phyloP scores from a whole-genome alignment of 37 sponge, comb jelly and placozoan species.

The Aplysina aerophoba region DNA sequence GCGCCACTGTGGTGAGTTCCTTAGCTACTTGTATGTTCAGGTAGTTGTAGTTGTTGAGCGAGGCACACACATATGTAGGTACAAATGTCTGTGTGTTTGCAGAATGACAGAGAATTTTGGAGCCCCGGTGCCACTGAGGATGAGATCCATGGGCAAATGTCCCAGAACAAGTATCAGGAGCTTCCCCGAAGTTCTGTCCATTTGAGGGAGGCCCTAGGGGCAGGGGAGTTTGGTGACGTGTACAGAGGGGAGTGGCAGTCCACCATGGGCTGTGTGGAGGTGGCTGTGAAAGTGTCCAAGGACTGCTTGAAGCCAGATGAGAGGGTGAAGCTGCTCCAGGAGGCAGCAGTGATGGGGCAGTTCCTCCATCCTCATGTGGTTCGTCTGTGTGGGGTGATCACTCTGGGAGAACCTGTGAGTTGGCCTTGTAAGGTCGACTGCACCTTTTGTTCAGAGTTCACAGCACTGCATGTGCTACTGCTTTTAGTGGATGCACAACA shows the following conservation, averaged over 20 bases:
- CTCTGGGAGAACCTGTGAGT: conserved; percentile 43
- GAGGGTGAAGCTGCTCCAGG: conserved; percentile 42
- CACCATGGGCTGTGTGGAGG: not conserved
- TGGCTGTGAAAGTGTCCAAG: conserved; percentile 35
- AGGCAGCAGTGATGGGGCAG: conserved; percentile 47
- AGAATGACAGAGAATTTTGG: not conserved
- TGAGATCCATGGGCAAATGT: conserved; percentile 63
- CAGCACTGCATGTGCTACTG: no score
- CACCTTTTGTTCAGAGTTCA: no score
- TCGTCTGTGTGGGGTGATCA: conserved; percentile 32
- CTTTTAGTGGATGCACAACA: no score
- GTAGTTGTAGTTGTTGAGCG: no score
- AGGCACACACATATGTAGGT: no score
- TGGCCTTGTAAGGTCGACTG: no score
- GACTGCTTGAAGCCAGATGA: not conserved
- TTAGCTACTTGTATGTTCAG: no score
- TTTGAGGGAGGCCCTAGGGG: not conserved
- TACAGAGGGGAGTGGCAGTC: conserved; percentile 25
- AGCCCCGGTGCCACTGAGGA: conserved; percentile 41
- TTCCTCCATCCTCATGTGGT: conserved; percentile 36
- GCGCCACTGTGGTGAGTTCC: no score
- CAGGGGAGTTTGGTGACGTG: conserved; percentile 43
- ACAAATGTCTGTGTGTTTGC: no score
- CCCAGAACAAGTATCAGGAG: conserved; percentile 59
- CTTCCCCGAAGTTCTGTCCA: conserved; percentile 47